A percentile compares a stretch with the other conserved stretches of the same genome.
phyloP scores from a whole-genome alignment of 2,113 vertebrate genomes.

The Hemichromis elongatus region DNA sequence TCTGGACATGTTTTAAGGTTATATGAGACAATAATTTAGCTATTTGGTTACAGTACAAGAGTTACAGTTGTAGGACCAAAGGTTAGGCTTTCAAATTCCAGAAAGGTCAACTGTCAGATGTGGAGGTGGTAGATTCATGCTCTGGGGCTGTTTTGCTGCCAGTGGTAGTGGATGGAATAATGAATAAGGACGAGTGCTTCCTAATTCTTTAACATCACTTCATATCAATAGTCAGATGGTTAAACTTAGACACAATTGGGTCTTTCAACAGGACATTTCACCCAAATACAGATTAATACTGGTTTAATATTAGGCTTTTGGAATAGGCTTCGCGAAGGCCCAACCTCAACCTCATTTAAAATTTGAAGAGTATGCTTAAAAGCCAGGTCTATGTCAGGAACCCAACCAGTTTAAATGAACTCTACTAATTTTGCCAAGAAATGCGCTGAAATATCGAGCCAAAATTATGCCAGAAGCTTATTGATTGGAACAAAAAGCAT shows the following conservation, averaged over 20 bases:
- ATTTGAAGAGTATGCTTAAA: background rate
- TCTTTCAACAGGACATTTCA: background rate
- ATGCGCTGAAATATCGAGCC: background rate
- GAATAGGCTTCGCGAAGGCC: background rate
- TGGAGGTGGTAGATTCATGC: background rate
- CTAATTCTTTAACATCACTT: background rate
- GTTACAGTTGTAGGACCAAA: background rate
- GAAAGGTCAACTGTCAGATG: background rate
- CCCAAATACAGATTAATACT: background rate
- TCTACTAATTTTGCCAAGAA: no score
- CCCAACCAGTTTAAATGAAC: background rate
- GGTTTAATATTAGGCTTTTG: background rate
- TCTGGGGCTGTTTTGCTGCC: background rate
- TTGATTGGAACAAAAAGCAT: background rate
- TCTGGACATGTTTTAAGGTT: background rate
- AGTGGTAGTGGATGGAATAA: background rate
- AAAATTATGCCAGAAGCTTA: background rate
- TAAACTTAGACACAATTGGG: background rate
- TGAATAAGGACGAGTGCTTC: background rate
- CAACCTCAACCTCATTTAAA: background rate
- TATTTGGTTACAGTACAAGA: background rate
- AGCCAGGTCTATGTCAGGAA: background rate
- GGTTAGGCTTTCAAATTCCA: background rate
- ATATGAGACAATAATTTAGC: background rate
- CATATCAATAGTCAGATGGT: background rate